Conservation (phyloP, 2,888 invertebrate species). For the Trissonchulus latispiculum region DNA sequence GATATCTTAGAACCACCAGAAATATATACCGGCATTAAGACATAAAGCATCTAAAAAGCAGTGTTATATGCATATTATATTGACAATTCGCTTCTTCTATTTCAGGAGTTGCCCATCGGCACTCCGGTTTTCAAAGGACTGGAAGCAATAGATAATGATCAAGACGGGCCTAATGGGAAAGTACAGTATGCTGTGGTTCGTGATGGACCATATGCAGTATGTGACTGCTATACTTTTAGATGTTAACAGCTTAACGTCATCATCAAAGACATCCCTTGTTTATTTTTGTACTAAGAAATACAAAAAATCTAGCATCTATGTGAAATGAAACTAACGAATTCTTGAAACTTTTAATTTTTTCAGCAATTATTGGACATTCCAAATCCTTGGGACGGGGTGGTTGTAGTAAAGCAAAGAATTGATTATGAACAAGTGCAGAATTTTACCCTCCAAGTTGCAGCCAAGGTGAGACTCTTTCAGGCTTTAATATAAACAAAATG, state of each 20-base stretch:
- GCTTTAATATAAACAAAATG: too few species aligned
- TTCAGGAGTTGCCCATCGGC: conserved; percentile 27
- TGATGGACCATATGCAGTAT: conserved; percentile 19
- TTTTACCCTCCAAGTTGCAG: conserved; percentile 18
- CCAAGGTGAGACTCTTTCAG: conserved; percentile 15
- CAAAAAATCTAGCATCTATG: too few species aligned
- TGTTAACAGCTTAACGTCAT: too few species aligned
- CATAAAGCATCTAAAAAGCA: too few species aligned
- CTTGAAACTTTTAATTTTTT: conserved; percentile 1
- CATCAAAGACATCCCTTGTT: too few species aligned
- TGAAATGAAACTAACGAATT: too few species aligned
- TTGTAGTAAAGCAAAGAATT: conserved; percentile 16
- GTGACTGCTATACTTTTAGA: not conserved
- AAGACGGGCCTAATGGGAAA: conserved; percentile 38
- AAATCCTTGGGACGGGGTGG: conserved; percentile 19
- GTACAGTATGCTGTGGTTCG: conserved; percentile 35
- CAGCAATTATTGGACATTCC: conserved; percentile 19
- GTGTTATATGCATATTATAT: too few species aligned
- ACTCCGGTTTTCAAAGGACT: conserved; percentile 38
- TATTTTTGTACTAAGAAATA: too few species aligned
- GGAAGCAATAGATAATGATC: conserved; percentile 37
- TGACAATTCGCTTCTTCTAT: too few species aligned
- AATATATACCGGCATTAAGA: too few species aligned
- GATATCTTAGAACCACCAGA: too few species aligned
- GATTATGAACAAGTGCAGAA: conserved; percentile 19